Conservation (phyloP, 2,113 vertebrate species). For the Pelecanoides urinatrix region DNA sequence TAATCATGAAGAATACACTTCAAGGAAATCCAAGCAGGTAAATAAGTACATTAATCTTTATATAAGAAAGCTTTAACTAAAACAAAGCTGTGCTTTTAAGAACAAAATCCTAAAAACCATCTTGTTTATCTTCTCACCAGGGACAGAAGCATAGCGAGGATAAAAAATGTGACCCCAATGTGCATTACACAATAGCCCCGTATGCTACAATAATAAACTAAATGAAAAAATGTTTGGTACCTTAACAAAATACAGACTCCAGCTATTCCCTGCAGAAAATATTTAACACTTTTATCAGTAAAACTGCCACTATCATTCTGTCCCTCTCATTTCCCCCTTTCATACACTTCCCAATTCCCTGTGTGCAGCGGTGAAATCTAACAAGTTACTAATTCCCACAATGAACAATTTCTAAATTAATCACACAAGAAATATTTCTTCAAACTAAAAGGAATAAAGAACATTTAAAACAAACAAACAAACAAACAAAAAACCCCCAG, state of each 20-base stretch:
- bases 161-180: not conserved
- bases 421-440: not conserved
- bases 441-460: not conserved
- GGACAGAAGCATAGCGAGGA: not conserved
- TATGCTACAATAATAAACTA: not conserved
- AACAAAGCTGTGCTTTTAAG: not conserved
- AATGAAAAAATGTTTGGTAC: not conserved
- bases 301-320: not conserved
- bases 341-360: not conserved
- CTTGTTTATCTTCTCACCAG: not conserved
- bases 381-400: not conserved
- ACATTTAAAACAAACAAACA: not conserved
- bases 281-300: not conserved
- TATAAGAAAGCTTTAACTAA: not conserved
- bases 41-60: not conserved
- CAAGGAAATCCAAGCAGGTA: not conserved
- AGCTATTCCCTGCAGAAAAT: not conserved
- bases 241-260: not conserved
- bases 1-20: not conserved
- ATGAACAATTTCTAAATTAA: not conserved
- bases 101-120: not conserved
- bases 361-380: accelerated
- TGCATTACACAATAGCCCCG: not conserved
- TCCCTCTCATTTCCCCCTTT: not conserved
- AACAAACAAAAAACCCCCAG: not conserved